phyloP scores from a whole-genome alignment of 2,888 invertebrate genomes.

The Thalpophila matura region DNA sequence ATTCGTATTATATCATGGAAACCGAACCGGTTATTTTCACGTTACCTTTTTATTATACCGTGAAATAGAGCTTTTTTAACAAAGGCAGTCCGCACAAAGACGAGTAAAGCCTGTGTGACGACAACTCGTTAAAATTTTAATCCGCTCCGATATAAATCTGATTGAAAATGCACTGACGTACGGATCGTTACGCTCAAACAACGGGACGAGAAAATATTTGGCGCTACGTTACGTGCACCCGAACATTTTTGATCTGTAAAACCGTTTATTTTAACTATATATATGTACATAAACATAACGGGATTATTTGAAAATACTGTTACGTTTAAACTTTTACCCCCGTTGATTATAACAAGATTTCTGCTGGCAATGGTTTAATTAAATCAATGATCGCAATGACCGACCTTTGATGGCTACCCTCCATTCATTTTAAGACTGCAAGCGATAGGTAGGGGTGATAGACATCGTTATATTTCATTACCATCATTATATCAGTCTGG shows the following conservation, averaged over 20 bases:
- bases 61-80: conserved; percentile 70
- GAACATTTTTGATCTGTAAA: conserved; percentile 51
- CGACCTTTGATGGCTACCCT: conserved; percentile 47
- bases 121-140: conserved; percentile 85
- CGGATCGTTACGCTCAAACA: conserved; percentile 76
- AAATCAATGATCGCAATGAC: conserved; percentile 48
- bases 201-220: conserved; percentile 64
- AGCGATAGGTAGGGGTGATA: conserved; percentile 66
- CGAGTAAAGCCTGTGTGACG: conserved; percentile 72
- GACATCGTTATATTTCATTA: conserved; percentile 77
- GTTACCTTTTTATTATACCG: conserved; percentile 63
- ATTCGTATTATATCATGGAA: conserved; percentile 18
- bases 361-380: conserved; percentile 52
- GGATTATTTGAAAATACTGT: conserved; percentile 24
- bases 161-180: conserved; percentile 80
- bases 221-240: conserved; percentile 55
- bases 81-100: conserved; percentile 75
- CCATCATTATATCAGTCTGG: conserved; percentile 73
- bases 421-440: conserved; percentile 56
- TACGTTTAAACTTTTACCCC: conserved; percentile 28
- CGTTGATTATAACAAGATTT: conserved; percentile 55
- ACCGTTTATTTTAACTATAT: conserved; percentile 52
- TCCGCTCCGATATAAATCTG: conserved; percentile 82
- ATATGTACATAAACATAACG: conserved; percentile 1
- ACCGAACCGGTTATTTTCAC: conserved; percentile 57